These are phyloP conservation scores for Lamprotornis superbus DNA, from an alignment of 2,113 vertebrate species.

Conservation along the genomic window DNA sequence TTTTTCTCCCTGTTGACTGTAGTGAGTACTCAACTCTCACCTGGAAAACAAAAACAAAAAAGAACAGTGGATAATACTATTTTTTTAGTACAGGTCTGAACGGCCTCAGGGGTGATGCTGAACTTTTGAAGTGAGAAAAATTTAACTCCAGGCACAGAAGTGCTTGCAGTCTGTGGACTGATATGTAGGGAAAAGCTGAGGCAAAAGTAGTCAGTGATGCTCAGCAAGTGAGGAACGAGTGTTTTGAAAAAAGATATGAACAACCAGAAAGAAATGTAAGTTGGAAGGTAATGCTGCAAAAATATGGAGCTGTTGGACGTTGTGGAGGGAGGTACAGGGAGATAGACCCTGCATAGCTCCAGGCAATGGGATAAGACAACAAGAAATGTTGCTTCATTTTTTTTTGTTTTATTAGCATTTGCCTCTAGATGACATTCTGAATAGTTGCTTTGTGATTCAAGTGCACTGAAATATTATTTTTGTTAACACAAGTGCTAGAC, in stretches of 20 bases:
- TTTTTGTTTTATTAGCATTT: not conserved
- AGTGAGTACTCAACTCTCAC: not conserved
- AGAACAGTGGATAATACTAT: not conserved
- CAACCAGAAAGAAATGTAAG: not conserved
- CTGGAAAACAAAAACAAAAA: not conserved
- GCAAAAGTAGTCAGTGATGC: not conserved
- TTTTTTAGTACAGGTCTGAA: not conserved
- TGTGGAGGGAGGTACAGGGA: accelerated
- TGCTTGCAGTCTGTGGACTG: not conserved
- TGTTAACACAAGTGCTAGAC: not conserved
- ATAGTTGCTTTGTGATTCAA: not conserved
- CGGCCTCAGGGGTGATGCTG: not conserved
- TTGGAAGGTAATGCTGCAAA: not conserved
- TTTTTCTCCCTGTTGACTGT: not conserved
- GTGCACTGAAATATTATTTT: not conserved
- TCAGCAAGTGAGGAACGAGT: not conserved
- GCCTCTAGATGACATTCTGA: not conserved
- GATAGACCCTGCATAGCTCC: not conserved
- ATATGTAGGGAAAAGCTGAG: not conserved
- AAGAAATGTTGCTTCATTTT: not conserved
- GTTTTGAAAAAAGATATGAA: not conserved
- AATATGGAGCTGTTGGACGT: not conserved
- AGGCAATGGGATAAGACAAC: not conserved
- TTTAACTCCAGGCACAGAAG: not conserved
- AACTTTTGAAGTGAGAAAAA: not conserved